Conservation (phyloP, 1,140 invertebrate species). For the Trichogramma pretiosum region DNA sequence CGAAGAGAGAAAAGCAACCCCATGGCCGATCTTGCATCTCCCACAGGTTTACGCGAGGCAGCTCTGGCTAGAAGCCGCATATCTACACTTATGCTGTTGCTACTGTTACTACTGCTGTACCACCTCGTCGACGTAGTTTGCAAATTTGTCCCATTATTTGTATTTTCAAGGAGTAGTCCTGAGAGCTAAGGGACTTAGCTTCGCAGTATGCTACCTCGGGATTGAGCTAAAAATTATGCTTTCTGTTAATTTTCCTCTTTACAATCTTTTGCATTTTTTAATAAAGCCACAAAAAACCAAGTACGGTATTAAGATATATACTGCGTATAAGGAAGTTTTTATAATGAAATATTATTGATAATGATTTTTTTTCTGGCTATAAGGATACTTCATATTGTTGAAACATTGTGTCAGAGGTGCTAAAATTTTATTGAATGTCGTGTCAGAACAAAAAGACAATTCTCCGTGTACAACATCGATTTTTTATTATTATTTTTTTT, state of each 20-base stretch:
- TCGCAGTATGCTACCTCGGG: neutral
- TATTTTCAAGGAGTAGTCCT: slow-evolving; percentile 13
- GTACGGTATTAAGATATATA: slow-evolving; percentile 2
- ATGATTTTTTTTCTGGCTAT: neutral
- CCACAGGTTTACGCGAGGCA: neutral
- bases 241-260: neutral
- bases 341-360: neutral
- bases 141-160: slow-evolving; percentile 17
- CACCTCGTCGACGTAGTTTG: slow-evolving; percentile 7
- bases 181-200: slow-evolving; percentile 12
- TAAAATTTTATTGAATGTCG: neutral
- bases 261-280: neutral
- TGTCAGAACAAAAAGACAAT: too few relatives aligned
- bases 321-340: neutral
- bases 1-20: neutral
- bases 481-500: too few relatives aligned
- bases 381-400: neutral
- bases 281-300: neutral
- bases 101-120: neutral
- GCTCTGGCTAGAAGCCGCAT: neutral
- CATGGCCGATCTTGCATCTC: neutral
- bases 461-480: too few relatives aligned
- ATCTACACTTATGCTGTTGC: neutral
- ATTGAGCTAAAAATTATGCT: slow-evolving; percentile 2
- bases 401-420: neutral